Base-by-base conservation (phyloP, 2,113 vertebrate species). In the Anguilla rostrata region DNA sequence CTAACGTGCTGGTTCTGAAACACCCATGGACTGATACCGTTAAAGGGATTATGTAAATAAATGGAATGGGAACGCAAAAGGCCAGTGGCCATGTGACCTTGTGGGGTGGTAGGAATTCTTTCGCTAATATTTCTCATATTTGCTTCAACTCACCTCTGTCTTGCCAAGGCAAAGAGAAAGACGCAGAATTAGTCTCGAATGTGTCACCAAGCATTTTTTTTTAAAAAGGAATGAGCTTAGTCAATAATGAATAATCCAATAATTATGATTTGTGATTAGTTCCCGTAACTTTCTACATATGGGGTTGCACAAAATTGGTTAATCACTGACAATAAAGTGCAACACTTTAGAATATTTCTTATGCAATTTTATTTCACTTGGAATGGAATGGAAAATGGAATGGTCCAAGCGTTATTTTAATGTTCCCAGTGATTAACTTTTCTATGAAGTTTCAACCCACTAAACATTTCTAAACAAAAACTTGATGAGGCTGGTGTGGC, bases 21-120 rank as follows among this genome's bases (percentile, higher is more conserved):
- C 78, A 66, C 87, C 86, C 34, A n/a, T 29, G 71, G 75, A 85
- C 84, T 9, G n/a, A 75, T 34, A 9, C 71, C 43, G 85, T 41
- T 81, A 40, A 91, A 86, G 82, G 91, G 84, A 90, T 91, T 89
- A 91, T 20, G 3, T 85, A 90, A 90, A 92, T 92, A 92, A 94
- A 91, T 90, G 92, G 66, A 20, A 60, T 49, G 5, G 83, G 81
- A 87, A 81, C 84, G 57, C 89, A 88, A 89, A 85, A 22, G 26
- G 84, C 79, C 93, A 91, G 94, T 91, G 91, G 91, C 92, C 93
- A 90, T 88, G 92, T 90, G 93, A 92, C n/a, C 90, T 89, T 87
- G 91, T 89, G 90, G 83, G 87, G 88, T 87, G 86, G 63, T 83
- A 80, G 84, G 87, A 78, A 91, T 87, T 90, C 89, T 86, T 92